Conservation (phyloP, 2,113 vertebrate genomes). For the Indicator maculatus region DNA sequence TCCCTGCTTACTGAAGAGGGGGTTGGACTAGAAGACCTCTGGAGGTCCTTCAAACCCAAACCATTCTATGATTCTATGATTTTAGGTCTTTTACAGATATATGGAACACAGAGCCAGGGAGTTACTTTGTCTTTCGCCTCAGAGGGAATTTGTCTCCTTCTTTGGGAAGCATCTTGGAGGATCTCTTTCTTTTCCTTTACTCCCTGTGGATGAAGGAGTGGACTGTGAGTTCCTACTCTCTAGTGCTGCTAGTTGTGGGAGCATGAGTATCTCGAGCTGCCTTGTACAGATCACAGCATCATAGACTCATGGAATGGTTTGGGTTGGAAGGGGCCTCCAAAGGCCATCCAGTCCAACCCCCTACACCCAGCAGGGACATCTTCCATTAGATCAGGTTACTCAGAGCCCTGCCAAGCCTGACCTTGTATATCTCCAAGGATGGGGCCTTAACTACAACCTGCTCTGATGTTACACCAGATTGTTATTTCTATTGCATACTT, state of each 20-base stretch:
- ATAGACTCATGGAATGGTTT: too few relatives aligned
- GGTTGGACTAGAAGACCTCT: too few relatives aligned
- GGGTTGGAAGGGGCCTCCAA: too few relatives aligned
- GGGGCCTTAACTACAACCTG: too few relatives aligned
- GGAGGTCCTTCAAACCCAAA: too few relatives aligned
- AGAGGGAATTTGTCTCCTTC: background rate
- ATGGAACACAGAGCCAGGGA: background rate
- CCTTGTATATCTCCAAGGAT: too few relatives aligned
- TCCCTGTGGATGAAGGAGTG: background rate
- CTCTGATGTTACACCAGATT: background rate
- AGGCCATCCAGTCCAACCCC: too few relatives aligned
- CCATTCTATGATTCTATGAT: too few relatives aligned
- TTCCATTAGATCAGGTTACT: too few relatives aligned
- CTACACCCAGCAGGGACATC: too few relatives aligned
- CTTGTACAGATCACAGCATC: background rate
- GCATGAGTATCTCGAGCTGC: background rate
- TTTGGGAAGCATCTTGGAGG: background rate
- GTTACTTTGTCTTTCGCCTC: background rate
- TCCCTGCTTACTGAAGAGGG: too few relatives aligned
- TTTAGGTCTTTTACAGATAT: background rate
- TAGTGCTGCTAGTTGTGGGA: background rate
- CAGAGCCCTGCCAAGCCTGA: too few relatives aligned
- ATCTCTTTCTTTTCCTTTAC: background rate
- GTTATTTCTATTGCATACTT: background rate
- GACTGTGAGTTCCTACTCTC: background rate